Evolutionary conservation across 2,113 vertebrate species (phyloP).

Genomic region (Gasterosteus nipponicus): DNA sequence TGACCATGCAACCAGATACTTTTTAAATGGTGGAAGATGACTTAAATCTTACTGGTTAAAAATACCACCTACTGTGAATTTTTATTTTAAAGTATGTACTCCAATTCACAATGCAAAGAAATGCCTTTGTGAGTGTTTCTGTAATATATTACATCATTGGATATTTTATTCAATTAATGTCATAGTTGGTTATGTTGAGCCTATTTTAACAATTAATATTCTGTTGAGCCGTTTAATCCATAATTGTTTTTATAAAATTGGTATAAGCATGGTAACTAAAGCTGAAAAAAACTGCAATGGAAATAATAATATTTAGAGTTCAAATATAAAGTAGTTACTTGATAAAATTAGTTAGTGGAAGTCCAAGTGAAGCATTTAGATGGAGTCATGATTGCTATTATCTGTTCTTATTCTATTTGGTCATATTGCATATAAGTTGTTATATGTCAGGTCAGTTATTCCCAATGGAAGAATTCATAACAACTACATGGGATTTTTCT

Average conservation of each 20-base stretch:
- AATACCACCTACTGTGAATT: not conserved
- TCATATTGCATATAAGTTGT: not conserved
- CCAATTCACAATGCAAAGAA: not conserved
- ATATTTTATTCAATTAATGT: not conserved
- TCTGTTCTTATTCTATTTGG: not conserved
- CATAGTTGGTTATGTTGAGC: not conserved
- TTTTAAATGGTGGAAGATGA: not conserved
- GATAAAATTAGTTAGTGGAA: not conserved
- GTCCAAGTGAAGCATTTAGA: constrained; percentile 5
- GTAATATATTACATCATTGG: not conserved
- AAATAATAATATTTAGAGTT: not conserved
- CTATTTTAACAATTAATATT: not conserved
- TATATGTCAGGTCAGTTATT: not conserved
- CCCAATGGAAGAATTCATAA: not conserved
- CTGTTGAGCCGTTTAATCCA: not conserved
- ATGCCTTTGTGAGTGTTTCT: not conserved
- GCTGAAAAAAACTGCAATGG: not conserved
- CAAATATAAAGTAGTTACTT: not conserved
- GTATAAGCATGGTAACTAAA: not conserved
- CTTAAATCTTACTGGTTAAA: not conserved
- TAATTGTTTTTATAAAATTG: not conserved
- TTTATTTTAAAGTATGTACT: not conserved
- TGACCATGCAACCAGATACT: not conserved
- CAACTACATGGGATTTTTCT: not conserved
- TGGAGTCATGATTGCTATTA: not conserved